Evolutionary conservation across 2,888 invertebrate genomes (phyloP), one percentile per base, ranked within the genome.

Genomic region (Agriopis leucophaearia): DNA sequence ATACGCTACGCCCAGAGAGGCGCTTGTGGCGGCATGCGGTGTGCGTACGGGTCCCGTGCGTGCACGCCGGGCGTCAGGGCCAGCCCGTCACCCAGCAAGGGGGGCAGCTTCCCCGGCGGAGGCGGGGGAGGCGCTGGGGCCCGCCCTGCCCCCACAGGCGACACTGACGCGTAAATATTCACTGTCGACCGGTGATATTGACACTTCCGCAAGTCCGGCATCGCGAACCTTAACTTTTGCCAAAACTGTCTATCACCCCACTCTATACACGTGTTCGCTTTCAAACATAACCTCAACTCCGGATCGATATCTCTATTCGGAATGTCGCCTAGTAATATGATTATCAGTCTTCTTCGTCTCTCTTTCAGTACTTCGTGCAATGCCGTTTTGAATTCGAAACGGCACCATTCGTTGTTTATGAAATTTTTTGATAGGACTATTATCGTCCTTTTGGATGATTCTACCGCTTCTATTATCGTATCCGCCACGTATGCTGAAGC

Each of bases 231-330:
- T 73, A 99, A 94, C 92, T 99, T 99, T 86, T 98, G 98, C 99
- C 99, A 99, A 94, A 99, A 99, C 86, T 98, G 96, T 87, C 97
- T 97, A 91, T 99, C 99, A 74, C 97, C 97, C 97, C 97, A 98
- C 88, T 97, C 97, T 85, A 99, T 96, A 88, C 98, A 97, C 80
- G 98, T 97, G 93, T 98, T 97, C 71, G 97, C 97, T 83, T 98
- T 97, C 83, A 99, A 95, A 90, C 98, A 98, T 85, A 97, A 95
- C 78, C 98, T 95, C 85, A 99, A 95, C 90, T 99, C 99, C 75
- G 97, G 96, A 91, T 99, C 99, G 72, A 99, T 95, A 88, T 98
- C 98, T 75, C 97, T 95, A 80, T 97, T 97, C 67, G 98, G 97
- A 78, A 99, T 95, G 83, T 98, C 98, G 60, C 98, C 98, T 83